Evolutionary conservation across 2,113 vertebrate species (phyloP).

Genomic region (Genyomyrus donnyi): DNA sequence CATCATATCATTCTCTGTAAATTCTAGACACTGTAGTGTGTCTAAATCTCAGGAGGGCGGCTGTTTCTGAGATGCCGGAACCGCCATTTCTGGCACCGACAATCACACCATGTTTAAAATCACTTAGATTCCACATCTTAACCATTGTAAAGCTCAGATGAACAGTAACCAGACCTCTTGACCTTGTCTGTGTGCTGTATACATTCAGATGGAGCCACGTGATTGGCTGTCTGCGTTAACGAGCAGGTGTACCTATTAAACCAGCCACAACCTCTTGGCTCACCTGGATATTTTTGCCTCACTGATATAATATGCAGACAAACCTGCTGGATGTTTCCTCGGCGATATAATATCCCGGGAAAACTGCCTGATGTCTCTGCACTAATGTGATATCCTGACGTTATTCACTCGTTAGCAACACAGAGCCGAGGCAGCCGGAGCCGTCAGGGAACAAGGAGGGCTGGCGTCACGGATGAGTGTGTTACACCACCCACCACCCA

Average conservation of each 20-base stretch:
- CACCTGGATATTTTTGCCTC: not conserved
- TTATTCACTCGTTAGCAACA: not conserved
- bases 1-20: not conserved
- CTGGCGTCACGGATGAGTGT: not conserved
- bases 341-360: not conserved
- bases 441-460: not conserved
- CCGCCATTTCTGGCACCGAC: not conserved
- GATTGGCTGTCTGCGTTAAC: not conserved
- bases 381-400: not conserved
- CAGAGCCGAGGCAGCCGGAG: not conserved
- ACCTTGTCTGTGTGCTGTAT: not conserved
- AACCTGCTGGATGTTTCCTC: not conserved
- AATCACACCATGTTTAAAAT: not conserved
- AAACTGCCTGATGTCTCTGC: not conserved
- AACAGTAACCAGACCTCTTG: not conserved
- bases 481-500: not conserved
- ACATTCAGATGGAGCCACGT: not conserved
- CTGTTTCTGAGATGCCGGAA: not conserved
- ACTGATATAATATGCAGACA: not conserved
- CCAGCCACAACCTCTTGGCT: not conserved
- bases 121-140: not conserved
- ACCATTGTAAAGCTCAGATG: not conserved
- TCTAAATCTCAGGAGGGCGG: not conserved
- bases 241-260: not conserved
- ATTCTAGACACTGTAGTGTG: not conserved